Evolutionary conservation across 2,797 vertebrate species (phyloP), one percentile per base, ranked within the genome.

Genomic region (Trematomus bernacchii): DNA sequence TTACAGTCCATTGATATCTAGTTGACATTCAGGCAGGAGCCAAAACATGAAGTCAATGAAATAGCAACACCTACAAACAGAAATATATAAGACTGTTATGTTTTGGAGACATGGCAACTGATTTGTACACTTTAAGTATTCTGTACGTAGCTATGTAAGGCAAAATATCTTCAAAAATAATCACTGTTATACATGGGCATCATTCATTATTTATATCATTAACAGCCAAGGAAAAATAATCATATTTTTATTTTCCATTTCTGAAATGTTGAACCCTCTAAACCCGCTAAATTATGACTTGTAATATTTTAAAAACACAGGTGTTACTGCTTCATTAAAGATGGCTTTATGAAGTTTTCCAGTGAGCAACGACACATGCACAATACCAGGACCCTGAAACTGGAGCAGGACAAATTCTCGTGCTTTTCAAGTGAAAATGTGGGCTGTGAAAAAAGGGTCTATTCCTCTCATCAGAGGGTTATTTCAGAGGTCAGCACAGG

Each of bases 1-100:
- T 73, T 64, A 1, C 2, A 54, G 78, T 83, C 71, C 71, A 53
- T 21, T 46, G 77, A 83, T 69, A 78, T 50, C 40, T 37, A 6
- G 27, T 71, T 77, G 66, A 82, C n/a, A 77, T 73, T 79, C 47
- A 53, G 67, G 52, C 12, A n/a, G 59, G 42, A 42, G 23, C 21
- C 9, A 7, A 64, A 65, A 48, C 18, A 13, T 10, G 27, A 50
- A n/a, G 23, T 60, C 58, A 51, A 11, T 58, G 13, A 79, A 69
- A 43, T 19, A 48, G 10, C n/a, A 27, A 48, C 27, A 33, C 16
- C 16, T 9, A 18, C 19, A 4, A 47, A 33, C 12, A 62, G 13
- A 53, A 21, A 27, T 27, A 27, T 27, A 27, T 27, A 27, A 27
- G n/a, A 33, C 33, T 30, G 6, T n/a, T 16, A 42, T 37, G 12